Conservation (phyloP, 2,888 invertebrate species). For the Proisotoma minuta region DNA sequence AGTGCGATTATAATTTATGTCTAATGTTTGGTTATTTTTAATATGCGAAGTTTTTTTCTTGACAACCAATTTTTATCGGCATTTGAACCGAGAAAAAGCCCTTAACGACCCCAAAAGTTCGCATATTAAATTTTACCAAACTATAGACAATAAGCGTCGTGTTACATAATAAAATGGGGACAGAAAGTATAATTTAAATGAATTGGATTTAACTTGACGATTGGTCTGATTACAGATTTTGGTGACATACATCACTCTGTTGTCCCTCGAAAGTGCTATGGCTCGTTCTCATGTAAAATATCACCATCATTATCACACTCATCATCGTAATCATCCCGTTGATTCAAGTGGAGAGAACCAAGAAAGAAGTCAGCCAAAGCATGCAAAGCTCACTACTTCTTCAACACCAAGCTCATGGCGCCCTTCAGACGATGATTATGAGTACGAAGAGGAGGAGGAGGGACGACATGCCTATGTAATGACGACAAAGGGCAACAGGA, state of each 20-base stretch:
- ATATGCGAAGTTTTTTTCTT: too few relatives aligned
- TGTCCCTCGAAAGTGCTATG: conserved; percentile 9
- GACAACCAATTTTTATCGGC: too few relatives aligned
- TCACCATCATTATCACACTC: conserved; percentile 29
- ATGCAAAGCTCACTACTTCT: conserved; percentile 8
- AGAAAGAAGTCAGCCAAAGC: conserved; percentile 25
- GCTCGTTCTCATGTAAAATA: conserved; percentile 25
- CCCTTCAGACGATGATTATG: conserved; percentile 21
- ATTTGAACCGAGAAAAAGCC: too few relatives aligned
- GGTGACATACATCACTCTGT: conserved; percentile 16
- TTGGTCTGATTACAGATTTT: conserved; percentile 17
- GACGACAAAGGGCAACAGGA: conserved; percentile 33
- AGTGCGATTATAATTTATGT: too few relatives aligned
- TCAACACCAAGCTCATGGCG: conserved; percentile 3
- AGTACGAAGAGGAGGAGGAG: conserved; percentile 34
- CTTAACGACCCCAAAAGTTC: too few relatives aligned
- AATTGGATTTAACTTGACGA: not conserved
- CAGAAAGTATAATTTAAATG: not conserved
- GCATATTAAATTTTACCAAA: too few relatives aligned
- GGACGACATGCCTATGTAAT: conserved; percentile 47
- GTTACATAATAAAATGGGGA: not conserved
- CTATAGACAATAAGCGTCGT: too few relatives aligned
- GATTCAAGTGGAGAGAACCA: conserved; percentile 14
- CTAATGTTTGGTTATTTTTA: too few relatives aligned
- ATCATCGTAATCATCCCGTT: conserved; percentile 30